Evolutionary conservation across 2,888 invertebrate genomes (phyloP).

Genomic region (Dendrolimus pini): DNA sequence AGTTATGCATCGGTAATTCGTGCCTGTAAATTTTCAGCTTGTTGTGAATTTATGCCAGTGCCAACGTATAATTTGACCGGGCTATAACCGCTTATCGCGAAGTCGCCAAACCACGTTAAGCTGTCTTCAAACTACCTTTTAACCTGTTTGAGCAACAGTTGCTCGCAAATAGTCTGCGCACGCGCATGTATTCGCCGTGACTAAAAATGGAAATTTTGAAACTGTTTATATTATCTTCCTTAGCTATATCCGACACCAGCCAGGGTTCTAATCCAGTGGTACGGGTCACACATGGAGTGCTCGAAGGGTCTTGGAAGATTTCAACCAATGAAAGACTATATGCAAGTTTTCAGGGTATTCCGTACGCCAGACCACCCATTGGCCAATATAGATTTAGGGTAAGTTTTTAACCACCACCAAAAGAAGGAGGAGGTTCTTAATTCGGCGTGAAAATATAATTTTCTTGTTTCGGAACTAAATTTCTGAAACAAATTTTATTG

Average conservation of each 20-base stretch:
- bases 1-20: too few species aligned
- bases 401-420: conserved; percentile 16
- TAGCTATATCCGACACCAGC: conserved; percentile 22
- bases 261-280: conserved; percentile 46
- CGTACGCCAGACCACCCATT: conserved; percentile 80
- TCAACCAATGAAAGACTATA: conserved; percentile 58
- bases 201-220: conserved; percentile 11
- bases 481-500: too few species aligned
- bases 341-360: conserved; percentile 80
- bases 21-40: too few species aligned
- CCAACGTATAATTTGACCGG: too few species aligned
- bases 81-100: too few species aligned
- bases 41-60: too few species aligned
- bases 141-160: background rate
- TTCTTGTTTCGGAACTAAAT: too few species aligned
- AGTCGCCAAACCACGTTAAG: too few species aligned
- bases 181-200: conserved; percentile 20
- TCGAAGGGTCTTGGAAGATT: conserved; percentile 56
- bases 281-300: conserved; percentile 43
- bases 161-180: conserved; percentile 12
- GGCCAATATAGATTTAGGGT: conserved; percentile 79
- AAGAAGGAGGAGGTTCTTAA: too few species aligned
- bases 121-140: too few species aligned
- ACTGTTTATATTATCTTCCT: conserved; percentile 28
- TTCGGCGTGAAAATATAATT: too few species aligned